Base-by-base conservation (phyloP, 2,797 vertebrate species). In the Vultur gryphus region DNA sequence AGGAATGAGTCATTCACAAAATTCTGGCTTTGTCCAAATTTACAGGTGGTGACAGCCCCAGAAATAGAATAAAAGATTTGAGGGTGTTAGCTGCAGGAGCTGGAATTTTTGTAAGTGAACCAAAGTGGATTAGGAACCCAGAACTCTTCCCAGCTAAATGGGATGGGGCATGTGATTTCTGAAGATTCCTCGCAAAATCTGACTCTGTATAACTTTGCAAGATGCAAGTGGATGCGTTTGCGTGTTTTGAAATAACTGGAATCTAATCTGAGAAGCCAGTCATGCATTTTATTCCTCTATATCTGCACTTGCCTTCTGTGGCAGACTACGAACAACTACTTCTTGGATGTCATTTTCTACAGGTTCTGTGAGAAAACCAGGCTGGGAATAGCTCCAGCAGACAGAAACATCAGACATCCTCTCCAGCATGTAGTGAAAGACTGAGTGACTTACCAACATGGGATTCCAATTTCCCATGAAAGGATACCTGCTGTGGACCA, bases 1-100 rank as follows among this genome's bases (percentile, higher is more conserved):
- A 58, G 43, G 65, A 57, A 76, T 96, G 90, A 96, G 76, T 95
- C 65, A 95, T 92, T 95, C 72, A 89, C 89, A 95, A 97, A 92
- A 89, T 94, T 95, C 84, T 96, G 89, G 54, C 72, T 89, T 92
- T 95, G 89, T 89, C 89, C 79, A 89, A 81, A 87, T 87, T 83
- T 90, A 70, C 84, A 94, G 87, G 81, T 87, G 87, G 72, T 93
- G 88, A 58, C 67, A 95, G 70, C 43, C 61, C 76, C 79, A 83
- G 86, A 83, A 96, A 95, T 48, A 93, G 88, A 93, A 67, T 31
- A 70, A 87, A 95, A 87, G 37, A 58, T 57, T 61, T 89, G 64
- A 85, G 28, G 41, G 58, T 78, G 79, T 85, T 78, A 89, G 64
- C 57, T 75, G 25, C 33, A 62, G 67, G 62, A 78, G 48, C 23